Evolutionary conservation across 64 coral and sea anemone genomes (phyloP).

Genomic region (Pocillopora damicornis): DNA sequence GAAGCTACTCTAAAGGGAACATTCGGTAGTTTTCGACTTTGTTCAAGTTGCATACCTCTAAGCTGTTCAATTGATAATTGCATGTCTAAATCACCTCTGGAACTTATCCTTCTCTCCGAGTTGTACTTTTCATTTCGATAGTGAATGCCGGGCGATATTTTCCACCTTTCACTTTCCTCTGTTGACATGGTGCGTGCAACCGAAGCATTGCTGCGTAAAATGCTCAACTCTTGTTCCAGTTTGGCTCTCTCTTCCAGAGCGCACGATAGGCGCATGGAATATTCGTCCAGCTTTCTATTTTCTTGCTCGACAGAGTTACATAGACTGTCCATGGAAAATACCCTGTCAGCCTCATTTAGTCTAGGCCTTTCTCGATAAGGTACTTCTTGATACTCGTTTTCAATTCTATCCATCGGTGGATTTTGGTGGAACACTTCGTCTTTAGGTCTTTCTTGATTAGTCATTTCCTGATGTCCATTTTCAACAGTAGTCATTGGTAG

Average conservation of each 20-base stretch:
- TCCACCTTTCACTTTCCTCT: neutral
- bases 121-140: constrained; percentile 17
- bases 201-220: constrained; percentile 5
- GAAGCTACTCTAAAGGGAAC: neutral
- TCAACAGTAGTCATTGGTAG: neutral
- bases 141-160: neutral
- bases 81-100: neutral
- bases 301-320: constrained; percentile 15
- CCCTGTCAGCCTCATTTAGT: neutral
- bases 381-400: neutral
- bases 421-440: constrained; percentile 6
- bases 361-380: neutral
- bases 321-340: constrained; percentile 2
- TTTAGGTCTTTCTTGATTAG: neutral
- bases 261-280: constrained; percentile 21
- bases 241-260: constrained; percentile 42
- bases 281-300: constrained; percentile 13
- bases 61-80: neutral
- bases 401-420: neutral
- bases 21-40: neutral
- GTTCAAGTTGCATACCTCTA: neutral
- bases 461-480: neutral
- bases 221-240: constrained; percentile 15
- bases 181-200: neutral
- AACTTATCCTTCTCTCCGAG: neutral